Evolutionary conservation across 2,888 invertebrate genomes (phyloP).

Genomic region (Dynastes hyllus): DNA sequence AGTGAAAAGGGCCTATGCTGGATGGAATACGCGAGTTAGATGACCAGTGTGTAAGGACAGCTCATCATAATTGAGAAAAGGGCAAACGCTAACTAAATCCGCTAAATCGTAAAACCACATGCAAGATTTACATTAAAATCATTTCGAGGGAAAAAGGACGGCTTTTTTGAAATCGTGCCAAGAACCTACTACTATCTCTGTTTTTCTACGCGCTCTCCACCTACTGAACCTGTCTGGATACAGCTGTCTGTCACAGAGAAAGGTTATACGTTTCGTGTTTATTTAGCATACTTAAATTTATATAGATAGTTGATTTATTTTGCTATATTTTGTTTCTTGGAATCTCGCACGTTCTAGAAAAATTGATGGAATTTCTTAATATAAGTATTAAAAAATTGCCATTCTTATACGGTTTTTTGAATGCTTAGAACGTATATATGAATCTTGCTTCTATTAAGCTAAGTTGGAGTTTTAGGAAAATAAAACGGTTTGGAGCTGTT

Average conservation of each 20-base stretch:
- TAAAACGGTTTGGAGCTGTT: too few species aligned
- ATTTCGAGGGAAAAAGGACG: slow-evolving; percentile 27
- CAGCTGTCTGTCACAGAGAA: slow-evolving; percentile 11
- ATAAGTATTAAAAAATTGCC: too few species aligned
- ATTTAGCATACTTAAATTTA: slow-evolving; percentile 26
- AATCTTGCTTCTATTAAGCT: too few species aligned
- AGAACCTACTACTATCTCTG: slow-evolving; percentile 19
- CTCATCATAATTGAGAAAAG: slow-evolving; percentile 28
- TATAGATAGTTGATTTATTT: slow-evolving; percentile 18
- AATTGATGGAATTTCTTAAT: too few species aligned
- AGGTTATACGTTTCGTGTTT: slow-evolving; percentile 30
- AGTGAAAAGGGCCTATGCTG: neutral
- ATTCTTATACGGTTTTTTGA: too few species aligned
- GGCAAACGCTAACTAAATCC: slow-evolving; percentile 34
- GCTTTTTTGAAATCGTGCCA: slow-evolving; percentile 38
- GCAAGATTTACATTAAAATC: slow-evolving; percentile 42
- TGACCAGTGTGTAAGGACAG: slow-evolving; percentile 13
- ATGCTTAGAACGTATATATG: too few species aligned
- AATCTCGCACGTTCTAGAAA: neutral
- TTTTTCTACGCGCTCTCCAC: slow-evolving; percentile 16
- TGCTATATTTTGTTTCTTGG: neutral
- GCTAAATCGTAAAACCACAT: slow-evolving; percentile 32
- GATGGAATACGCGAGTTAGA: slow-evolving; percentile 1
- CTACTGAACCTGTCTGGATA: slow-evolving; percentile 38
- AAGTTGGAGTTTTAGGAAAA: too few species aligned